Conservation (phyloP, 2,113 vertebrate genomes). For the Chaetorhynchus papuensis region DNA sequence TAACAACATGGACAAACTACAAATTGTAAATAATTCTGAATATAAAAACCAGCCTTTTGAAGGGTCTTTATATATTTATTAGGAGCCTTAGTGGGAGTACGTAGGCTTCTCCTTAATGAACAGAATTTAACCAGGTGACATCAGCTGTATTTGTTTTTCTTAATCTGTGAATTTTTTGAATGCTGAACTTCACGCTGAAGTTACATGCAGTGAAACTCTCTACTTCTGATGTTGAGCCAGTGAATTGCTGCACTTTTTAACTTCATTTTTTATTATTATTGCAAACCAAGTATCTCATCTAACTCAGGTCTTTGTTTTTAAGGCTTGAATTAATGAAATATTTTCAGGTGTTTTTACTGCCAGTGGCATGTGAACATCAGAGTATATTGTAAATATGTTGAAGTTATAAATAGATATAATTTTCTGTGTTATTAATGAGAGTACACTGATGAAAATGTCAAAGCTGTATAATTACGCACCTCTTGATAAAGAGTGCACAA, state of each 20-base stretch:
- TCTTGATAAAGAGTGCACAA: conserved; percentile 2
- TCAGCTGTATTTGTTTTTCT: not conserved
- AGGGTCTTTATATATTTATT: not conserved
- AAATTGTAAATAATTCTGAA: not conserved
- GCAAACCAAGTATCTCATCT: not conserved
- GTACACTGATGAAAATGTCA: conserved; percentile 58
- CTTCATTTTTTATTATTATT: not conserved
- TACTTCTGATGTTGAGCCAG: not conserved
- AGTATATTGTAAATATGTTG: conserved; percentile 34
- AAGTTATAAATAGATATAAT: conserved; percentile 58
- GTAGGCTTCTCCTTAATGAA: not conserved
- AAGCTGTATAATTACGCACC: conserved; percentile 33
- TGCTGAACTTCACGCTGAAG: not conserved
- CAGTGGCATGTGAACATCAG: not conserved
- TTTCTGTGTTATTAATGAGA: conserved; percentile 56
- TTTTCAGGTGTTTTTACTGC: conserved; percentile 10
- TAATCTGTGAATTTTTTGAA: not conserved
- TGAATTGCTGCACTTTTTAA: not conserved
- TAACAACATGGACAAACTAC: not conserved
- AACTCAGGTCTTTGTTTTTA: not conserved
- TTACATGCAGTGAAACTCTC: not conserved
- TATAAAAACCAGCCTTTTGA: not conserved
- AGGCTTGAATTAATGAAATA: conserved; percentile 11
- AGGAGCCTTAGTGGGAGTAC: not conserved
- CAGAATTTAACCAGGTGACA: not conserved